Base-by-base conservation (phyloP, 1,140 invertebrate species). In the Campoletis sonorensis region DNA sequence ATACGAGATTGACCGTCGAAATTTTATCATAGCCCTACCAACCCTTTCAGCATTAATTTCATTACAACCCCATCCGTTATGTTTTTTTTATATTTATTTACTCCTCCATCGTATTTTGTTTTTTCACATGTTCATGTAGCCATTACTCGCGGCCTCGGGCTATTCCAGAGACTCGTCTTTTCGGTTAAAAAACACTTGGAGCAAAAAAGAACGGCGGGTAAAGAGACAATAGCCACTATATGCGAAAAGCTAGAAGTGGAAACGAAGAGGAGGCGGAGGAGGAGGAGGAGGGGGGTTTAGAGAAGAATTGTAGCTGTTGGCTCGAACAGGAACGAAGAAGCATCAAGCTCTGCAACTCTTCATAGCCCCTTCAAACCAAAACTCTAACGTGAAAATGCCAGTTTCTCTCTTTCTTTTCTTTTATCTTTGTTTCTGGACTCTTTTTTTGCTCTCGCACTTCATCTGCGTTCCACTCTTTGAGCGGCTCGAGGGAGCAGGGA, bases 381-480 rank as follows among this genome's bases (percentile, higher is more conserved):
- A 82, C 75, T 70, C 73, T 68, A 68, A 58, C 76, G 75, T 77
- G 72, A 27, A 77, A 77, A 77, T 77, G 73, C 73, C 73, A 77
- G 73, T 77, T 77, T 61, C 73, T 77, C 73, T 45, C 49, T 75
- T 49, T 75, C 49, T 75, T 73, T 75, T 11, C 13, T 70, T 70
- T 37, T 45, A 1, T 13, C 40, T 45, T 11, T 45, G 40, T 45
- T 45, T 45, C 40, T n/a, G 5, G 21, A 58, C 54, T 71, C 68
- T 33, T 61, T 82, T n/a, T 68, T 82, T 84, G 79, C 80, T 84
- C 83, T 64, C 81, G 72, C 75, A 82, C 71, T 84, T 64, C 37
- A 80, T 54, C 83, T 82, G 79, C 82, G 51, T 54, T 54, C 51
- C 51, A 2, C 86, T 88, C 89, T 90, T 90, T 90, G 89, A 89